Base-by-base conservation (phyloP, 2,888 invertebrate species). In the Xylota sylvarum region DNA sequence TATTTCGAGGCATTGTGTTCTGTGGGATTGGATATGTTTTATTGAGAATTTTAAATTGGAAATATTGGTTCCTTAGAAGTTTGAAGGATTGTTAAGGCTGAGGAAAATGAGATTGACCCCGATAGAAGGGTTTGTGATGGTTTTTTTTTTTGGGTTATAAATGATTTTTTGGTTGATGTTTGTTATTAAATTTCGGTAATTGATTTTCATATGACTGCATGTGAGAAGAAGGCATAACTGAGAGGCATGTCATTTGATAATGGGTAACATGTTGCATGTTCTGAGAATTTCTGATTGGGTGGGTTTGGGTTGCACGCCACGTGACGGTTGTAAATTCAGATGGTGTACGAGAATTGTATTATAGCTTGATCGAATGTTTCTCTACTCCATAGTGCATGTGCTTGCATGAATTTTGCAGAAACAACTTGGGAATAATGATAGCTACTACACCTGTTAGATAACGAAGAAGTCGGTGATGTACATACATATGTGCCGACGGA, bases 1-100 rank as follows among this genome's bases (percentile, higher is more conserved):
- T 27, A 10, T 40, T 40, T 46, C 14, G 30, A 6, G 17, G 46
- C n/a, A 43, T 35, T 35, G 17, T 64, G 19, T 43, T 56, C 2
- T 37, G 40, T 10, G 35, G 56, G 32, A 32, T 17, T 52, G 12
- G 40, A 32, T 58, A 69, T 30, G 50, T 55, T 56, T 55, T 58
- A 76, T 58, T 58, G 76, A 17, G 23, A 46, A 67, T 67, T 76
- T 48, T 56, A 76, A 76, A 64, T 74, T 74, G 64, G 27, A 65
- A 65, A 65, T 74, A 48, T 76, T 37, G 56, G 37, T 58, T 65
- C 30, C 17, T 56, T 65, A 58, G 56, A 56, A 48, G 55, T 65
- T 40, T 76, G 76, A 43, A 76, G 64, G 32, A 56, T 32, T 55
- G 65, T 6, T 27, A 23, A 40, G 62, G 43, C 30, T 32, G 23